These are phyloP conservation scores for Heterodera filipjevi DNA, from an alignment of 2,888 invertebrate species.

Conservation along the genomic window DNA sequence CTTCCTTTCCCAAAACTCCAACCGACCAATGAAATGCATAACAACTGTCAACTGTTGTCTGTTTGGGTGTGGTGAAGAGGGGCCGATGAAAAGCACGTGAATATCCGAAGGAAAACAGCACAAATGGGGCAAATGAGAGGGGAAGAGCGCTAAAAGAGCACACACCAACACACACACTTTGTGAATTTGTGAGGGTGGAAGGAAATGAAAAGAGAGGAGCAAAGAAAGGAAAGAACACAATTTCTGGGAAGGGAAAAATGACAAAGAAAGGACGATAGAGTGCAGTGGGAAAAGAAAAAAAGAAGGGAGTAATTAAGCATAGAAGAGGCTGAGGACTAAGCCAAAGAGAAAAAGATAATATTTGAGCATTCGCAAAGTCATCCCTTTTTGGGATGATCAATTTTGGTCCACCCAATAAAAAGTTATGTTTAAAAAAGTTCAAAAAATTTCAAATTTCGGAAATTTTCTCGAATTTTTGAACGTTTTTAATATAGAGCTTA, in stretches of 20 bases:
- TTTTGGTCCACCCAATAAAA: too few relatives aligned
- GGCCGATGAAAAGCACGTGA: neutral
- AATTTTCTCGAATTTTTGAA: too few relatives aligned
- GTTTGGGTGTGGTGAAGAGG: neutral
- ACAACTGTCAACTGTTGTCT: neutral
- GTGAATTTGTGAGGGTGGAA: neutral
- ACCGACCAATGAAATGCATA: neutral
- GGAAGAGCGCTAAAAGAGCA: neutral
- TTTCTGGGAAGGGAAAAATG: neutral
- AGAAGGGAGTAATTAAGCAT: neutral
- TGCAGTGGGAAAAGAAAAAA: neutral
- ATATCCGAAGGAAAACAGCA: neutral
- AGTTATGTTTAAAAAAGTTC: too few relatives aligned
- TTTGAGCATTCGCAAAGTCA: too few relatives aligned
- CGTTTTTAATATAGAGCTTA: too few relatives aligned
- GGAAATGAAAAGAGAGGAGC: neutral
- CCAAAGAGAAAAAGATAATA: neutral
- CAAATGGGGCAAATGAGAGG: neutral
- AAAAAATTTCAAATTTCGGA: too few relatives aligned
- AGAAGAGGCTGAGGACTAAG: neutral
- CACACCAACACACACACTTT: neutral
- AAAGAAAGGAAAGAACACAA: neutral
- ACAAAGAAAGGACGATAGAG: neutral
- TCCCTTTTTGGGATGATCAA: too few relatives aligned
- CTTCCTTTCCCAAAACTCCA: too few relatives aligned